Conservation (phyloP, 2,113 vertebrate genomes). For the Lontra canadensis region DNA sequence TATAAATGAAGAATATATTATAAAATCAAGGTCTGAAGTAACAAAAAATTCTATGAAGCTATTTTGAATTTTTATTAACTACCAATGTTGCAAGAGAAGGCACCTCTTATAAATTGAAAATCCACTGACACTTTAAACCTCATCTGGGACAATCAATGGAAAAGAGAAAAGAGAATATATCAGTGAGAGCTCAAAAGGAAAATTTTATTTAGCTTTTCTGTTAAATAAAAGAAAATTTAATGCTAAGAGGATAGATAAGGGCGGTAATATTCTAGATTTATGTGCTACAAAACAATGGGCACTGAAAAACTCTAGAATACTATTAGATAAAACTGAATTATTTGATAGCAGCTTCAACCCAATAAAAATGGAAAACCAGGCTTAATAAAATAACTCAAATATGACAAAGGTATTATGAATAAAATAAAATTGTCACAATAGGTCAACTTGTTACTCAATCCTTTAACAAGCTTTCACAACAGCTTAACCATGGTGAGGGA, state of each 20-base stretch:
- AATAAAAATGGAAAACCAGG: slow-evolving; percentile 33
- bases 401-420: not conserved
- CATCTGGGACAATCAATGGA: not conserved
- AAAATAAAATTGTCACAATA: slow-evolving; percentile 6
- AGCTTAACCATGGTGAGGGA: not conserved
- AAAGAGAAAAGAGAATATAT: slow-evolving; percentile 21
- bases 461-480: not conserved
- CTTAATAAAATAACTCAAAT: slow-evolving; percentile 51
- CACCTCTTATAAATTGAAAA: not conserved
- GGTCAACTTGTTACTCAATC: not conserved
- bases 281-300: not conserved
- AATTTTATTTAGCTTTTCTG: slow-evolving; percentile 2
- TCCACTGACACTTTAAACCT: slow-evolving; percentile 19
- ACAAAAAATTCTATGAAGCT: not conserved
- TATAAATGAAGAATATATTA: not conserved
- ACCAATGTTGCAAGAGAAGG: not conserved
- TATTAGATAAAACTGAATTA: slow-evolving; percentile 34
- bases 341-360: not conserved
- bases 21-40: not conserved
- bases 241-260: not conserved
- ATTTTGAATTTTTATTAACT: slow-evolving; percentile 31
- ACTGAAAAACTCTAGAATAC: not conserved
- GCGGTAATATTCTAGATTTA: not conserved
- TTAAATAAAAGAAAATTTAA: slow-evolving; percentile 50
- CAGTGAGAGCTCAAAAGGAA: not conserved